Conservation (phyloP, 2,888 invertebrate genomes). For the Drosophila niveifrons region DNA sequence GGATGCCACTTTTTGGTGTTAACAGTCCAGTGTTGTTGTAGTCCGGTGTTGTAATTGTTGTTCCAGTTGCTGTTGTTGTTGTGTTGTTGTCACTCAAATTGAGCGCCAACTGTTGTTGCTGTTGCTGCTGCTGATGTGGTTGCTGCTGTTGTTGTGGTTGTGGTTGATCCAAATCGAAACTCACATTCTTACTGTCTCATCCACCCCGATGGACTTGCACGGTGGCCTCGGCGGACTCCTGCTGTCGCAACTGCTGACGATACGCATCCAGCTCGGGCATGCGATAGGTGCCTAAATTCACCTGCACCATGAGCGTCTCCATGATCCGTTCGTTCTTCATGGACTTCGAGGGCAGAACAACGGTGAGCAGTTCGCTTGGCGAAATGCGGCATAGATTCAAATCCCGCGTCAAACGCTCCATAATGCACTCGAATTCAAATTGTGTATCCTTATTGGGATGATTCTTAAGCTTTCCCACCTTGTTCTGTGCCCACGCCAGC, state of each 20-base stretch:
- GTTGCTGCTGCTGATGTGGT: constrained; percentile 56
- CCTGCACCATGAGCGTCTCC: constrained; percentile 96
- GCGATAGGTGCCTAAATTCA: constrained; percentile 96
- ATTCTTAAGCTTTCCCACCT: constrained; percentile 89
- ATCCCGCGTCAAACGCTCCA: constrained; percentile 95
- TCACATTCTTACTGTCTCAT: constrained; percentile 85
- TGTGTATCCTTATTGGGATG: constrained; percentile 93
- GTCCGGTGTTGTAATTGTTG: constrained; percentile 1
- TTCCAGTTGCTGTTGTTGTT: constrained; percentile 3
- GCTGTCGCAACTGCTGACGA: constrained; percentile 93
- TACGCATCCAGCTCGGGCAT: constrained; percentile 96
- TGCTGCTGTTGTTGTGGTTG: constrained; percentile 34
- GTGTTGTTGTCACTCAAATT: background rate
- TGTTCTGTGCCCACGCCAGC: constrained; percentile 95
- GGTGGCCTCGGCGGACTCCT: constrained; percentile 93
- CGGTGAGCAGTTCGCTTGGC: constrained; percentile 96
- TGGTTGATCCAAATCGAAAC: constrained; percentile 84
- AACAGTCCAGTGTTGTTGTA: constrained; percentile 9
- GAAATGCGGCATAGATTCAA: constrained; percentile 95
- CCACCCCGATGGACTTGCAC: constrained; percentile 86
- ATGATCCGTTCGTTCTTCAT: constrained; percentile 96
- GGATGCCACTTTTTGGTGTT: constrained; percentile 13
- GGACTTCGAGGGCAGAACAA: constrained; percentile 96
- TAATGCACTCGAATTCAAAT: constrained; percentile 95
- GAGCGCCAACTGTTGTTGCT: constrained; percentile 26